A percentile compares a stretch with the other conserved stretches of the same genome.
These are phyloP conservation scores for Sander vitreus DNA, from an alignment of 2,113 vertebrate genomes.

Conservation along the genomic window DNA sequence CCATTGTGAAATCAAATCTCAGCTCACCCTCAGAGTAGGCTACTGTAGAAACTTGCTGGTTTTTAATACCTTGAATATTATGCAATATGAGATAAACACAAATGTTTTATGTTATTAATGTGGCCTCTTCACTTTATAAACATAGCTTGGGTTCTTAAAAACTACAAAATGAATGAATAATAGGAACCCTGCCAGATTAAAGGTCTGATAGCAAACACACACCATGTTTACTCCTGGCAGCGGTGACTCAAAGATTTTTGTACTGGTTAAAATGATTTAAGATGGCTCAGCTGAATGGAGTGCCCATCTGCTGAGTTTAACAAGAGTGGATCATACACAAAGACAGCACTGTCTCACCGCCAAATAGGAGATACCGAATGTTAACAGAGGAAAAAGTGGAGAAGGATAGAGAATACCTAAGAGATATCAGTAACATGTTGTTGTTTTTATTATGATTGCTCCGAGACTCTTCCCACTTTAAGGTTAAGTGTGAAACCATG, in stretches of 20 bases:
- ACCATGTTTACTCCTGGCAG: conserved; percentile 19
- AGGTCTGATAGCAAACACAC: conserved; percentile 9
- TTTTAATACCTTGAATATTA: conserved; percentile 27
- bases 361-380: conserved; percentile 18
- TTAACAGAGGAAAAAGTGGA: conserved; percentile 3
- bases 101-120: conserved; percentile 5
- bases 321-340: conserved; percentile 68
- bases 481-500: conserved; percentile 15
- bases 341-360: conserved; percentile 63
- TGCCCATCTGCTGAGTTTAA: conserved; percentile 69
- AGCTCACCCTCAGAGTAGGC: conserved; percentile 9
- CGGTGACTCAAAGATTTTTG: conserved; percentile 25
- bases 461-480: neutral
- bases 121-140: conserved; percentile 35
- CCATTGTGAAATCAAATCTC: conserved; percentile 46
- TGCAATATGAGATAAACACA: neutral
- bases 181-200: conserved; percentile 1
- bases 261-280: conserved; percentile 53
- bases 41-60: neutral
- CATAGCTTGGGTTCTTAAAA: conserved; percentile 6
- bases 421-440: conserved; percentile 20
- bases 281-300: conserved; percentile 57
- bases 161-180: conserved; percentile 14
- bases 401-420: conserved; percentile 4
- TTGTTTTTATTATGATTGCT: neutral